Base-by-base conservation (phyloP, 1,140 invertebrate species). In the Drosophila setifemur region DNA sequence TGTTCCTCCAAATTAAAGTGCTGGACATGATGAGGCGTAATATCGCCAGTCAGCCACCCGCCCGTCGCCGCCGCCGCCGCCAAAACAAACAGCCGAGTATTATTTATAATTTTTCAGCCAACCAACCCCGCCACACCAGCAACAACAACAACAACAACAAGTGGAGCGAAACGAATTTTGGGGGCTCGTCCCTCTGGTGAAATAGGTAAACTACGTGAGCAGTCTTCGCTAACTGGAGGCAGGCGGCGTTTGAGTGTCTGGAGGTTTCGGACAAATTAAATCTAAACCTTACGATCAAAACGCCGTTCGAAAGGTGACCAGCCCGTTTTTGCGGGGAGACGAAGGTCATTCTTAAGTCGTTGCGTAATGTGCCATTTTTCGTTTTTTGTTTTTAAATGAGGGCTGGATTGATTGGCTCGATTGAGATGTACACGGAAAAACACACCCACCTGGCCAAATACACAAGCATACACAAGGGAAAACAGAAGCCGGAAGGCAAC, bases 131-230 rank as follows among this genome's bases (percentile, higher is more conserved):
- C n/a, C n/a, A n/a, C n/a, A n/a, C n/a, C 12, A 26, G 42, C 33
- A 29, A 26, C 70, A 60, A 50, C 31, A 47, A 61, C 33, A 35
- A 35, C 12, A 35, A 35, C 31, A 16, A 14, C 31, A 35, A 35
- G 5, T 11, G n/a, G 6, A 31, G 19, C 52, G 52, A 9, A 37
- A 14, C 23, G 5, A 28, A 16, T 49, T 75, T 85, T 83, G 78
- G 79, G 78, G 78, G 78, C 78, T 83, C 78, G 78, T 85, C 78
- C 44, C 73, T 78, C 69, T 83, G 74, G 74, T 83, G 79, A 83
- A 85, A 83, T 78, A 82, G 37, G 8, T 45, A 9, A 49, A 68
- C 5, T 61, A 28, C 25, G 42, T 11, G 21, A 35, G 42, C 47
- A 33, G 72, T 70, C n/a, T 49, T 19, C n/a, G 28, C 29, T 9